Percentiles rank a stretch among this genome's conserved stretches.
Evolutionary conservation across 2,797 vertebrate species (phyloP).

Genomic region (Sparidentex hasta): DNA sequence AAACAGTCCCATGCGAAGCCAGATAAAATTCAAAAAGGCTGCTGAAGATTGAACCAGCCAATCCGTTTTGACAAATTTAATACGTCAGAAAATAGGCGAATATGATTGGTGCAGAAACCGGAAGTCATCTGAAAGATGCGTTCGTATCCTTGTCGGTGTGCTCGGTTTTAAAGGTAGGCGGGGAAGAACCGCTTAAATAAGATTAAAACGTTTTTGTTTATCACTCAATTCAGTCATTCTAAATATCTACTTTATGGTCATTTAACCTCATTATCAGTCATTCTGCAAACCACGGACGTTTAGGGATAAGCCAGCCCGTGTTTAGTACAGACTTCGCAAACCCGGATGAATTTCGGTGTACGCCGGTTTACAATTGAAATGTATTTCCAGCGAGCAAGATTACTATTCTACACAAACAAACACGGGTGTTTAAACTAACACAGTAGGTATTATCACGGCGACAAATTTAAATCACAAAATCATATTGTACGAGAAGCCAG

Average conservation of each 20-base stretch:
- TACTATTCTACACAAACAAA: background rate
- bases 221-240: too few species aligned
- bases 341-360: background rate
- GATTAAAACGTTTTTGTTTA: too few species aligned
- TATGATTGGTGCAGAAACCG: conserved; percentile 60
- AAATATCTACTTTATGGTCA: background rate
- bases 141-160: fast-evolving
- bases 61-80: conserved; percentile 44
- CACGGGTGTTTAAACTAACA: background rate
- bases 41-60: conserved; percentile 63
- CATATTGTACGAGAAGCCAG: background rate
- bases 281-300: background rate
- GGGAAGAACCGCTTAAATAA: background rate
- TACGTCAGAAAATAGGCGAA: background rate
- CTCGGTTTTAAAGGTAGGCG: background rate
- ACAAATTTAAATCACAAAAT: background rate
- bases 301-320: too few species aligned
- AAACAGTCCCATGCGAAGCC: background rate
- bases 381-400: background rate
- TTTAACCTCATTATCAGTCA: background rate
- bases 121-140: background rate
- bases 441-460: background rate
- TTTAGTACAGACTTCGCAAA: background rate
- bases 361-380: fast-evolving
- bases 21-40: conserved; percentile 53